Evolutionary conservation across 1,140 invertebrate genomes (phyloP), one percentile per base, ranked within the genome.

Genomic region (Platyura marginata): DNA sequence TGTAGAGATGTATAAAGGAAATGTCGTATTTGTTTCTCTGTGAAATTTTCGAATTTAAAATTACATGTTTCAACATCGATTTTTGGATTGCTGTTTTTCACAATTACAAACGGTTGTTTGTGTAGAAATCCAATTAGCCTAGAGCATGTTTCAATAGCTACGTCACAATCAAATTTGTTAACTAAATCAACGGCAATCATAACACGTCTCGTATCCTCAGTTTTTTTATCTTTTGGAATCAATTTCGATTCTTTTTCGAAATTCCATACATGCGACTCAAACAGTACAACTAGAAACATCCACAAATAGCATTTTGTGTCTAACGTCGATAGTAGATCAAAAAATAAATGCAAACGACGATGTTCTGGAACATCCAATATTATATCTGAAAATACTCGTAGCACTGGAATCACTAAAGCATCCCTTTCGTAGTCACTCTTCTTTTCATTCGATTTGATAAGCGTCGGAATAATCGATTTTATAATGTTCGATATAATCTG

Each of bases 401-500:
- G 65, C 29, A 91, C 74, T 10, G 72, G 70, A 16, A 75, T 70
- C 2, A 78, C 65, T n/a, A 60, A 57, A 29, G 55, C 55, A 46
- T 66, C 57, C 38, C 60, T 46, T 22, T 69, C 57, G 21, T 63
- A 55, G 5, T 67, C 39, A 44, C 61, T 55, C 34, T 59, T 65
- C 13, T 67, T 53, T 48, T 64, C 61, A 16, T 73, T 59, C 3
- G 61, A 48, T 40, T 67, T 64, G 13, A 86, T 72, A 19, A 95
- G 63, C 38, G 86, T 81, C 0, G 91, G 91, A 42, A 96, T 77
- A 18, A 96, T 74, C 0, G 80, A 88, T 51, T 92, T 83, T 21
- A 95, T 77, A 13, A 91, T 90, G 61, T 86, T 85, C 1, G 74
- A 73, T 38, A 95, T 92, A 6, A 95, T 82, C 61, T 93, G 84